These are phyloP conservation scores for Cryptoblepharus egeriae DNA, from an alignment of 2,797 vertebrate species.

Conservation along the genomic window DNA sequence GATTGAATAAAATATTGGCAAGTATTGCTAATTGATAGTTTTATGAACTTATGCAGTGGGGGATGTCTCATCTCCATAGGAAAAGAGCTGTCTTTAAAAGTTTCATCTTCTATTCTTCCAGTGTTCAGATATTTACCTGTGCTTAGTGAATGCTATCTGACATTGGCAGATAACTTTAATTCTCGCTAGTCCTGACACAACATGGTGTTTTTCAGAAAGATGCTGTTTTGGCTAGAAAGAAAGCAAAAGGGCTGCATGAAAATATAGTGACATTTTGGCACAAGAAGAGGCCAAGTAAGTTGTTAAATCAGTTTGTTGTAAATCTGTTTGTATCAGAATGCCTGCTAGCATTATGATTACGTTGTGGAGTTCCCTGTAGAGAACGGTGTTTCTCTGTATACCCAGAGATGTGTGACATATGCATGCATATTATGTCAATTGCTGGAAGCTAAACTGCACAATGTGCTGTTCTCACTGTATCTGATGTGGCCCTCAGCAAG, in stretches of 20 bases:
- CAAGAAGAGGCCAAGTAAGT: constrained; percentile 91
- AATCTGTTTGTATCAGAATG: neutral
- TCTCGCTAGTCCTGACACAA: neutral
- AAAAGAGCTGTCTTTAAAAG: neutral
- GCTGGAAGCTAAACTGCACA: too few relatives aligned
- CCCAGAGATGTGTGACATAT: too few relatives aligned
- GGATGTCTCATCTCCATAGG: neutral
- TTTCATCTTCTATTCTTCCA: neutral
- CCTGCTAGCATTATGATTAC: accelerated
- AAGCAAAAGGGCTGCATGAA: constrained; percentile 83
- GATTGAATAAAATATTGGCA: too few relatives aligned
- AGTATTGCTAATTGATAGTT: too few relatives aligned
- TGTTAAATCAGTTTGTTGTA: neutral
- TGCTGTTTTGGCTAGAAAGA: constrained; percentile 89
- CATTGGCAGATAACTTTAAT: neutral
- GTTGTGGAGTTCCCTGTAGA: too few relatives aligned
- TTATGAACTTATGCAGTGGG: too few relatives aligned
- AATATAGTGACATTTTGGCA: constrained; percentile 89
- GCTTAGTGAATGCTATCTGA: accelerated
- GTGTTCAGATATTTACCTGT: accelerated
- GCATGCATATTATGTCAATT: too few relatives aligned
- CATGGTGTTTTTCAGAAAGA: constrained; percentile 79
- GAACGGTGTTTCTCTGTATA: too few relatives aligned
- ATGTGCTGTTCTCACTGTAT: too few relatives aligned
- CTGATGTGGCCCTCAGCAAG: too few relatives aligned